Evolutionary conservation across 2,797 vertebrate genomes (phyloP).

Genomic region (Phaenicophaeus curvirostris): DNA sequence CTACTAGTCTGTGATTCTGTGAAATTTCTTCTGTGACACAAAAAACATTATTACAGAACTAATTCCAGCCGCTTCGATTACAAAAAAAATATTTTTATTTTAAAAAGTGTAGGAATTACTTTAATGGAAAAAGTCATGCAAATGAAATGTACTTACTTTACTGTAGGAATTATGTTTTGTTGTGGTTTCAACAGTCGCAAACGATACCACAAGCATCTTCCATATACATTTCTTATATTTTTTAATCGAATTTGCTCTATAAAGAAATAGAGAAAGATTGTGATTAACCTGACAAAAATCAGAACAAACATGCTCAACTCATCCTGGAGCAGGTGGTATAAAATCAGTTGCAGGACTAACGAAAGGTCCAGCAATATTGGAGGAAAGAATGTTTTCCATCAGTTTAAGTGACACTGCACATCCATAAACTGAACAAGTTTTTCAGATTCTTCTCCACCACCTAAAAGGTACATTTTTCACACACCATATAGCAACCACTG

Average conservation of each 20-base stretch:
- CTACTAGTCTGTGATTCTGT: no score
- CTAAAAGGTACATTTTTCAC: not conserved
- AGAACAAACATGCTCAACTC: not conserved
- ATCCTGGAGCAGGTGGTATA: not conserved
- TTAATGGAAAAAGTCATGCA: not conserved
- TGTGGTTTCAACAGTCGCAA: slow-evolving; percentile 94
- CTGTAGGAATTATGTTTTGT: slow-evolving; percentile 92
- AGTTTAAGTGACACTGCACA: not conserved
- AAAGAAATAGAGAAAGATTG: not conserved
- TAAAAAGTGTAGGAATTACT: not conserved
- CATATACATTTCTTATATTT: slow-evolving; percentile 92
- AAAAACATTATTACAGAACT: not conserved
- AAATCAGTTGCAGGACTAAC: not conserved
- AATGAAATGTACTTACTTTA: slow-evolving; percentile 86
- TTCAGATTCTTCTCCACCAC: not conserved
- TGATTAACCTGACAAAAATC: not conserved
- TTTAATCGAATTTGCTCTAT: slow-evolving; percentile 96
- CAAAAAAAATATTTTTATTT: not conserved
- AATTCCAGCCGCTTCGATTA: not conserved
- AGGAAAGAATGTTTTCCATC: not conserved
- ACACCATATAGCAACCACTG: not conserved
- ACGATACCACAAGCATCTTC: slow-evolving; percentile 97
- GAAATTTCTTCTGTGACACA: not conserved
- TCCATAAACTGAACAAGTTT: not conserved
- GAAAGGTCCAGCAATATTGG: not conserved